Conservation (phyloP, 1,140 invertebrate genomes). For the Dreissena polymorpha region DNA sequence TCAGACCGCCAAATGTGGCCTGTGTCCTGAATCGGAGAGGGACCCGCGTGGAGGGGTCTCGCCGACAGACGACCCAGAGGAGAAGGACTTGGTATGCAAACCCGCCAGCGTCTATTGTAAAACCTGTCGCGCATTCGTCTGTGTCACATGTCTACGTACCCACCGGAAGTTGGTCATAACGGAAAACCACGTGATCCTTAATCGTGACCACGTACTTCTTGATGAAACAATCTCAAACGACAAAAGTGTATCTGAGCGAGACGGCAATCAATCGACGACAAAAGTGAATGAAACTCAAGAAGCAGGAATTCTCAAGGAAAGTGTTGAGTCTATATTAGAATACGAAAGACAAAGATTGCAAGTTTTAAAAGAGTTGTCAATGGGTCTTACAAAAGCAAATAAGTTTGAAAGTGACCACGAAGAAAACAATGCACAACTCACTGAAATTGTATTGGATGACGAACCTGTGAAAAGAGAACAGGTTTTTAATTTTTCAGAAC, state of each 20-base stretch:
- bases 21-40: neutral
- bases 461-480: neutral
- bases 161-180: slow-evolving; percentile 37
- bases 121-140: slow-evolving; percentile 39
- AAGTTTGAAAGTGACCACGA: neutral
- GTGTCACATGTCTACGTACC: slow-evolving; percentile 29
- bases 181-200: slow-evolving; percentile 42
- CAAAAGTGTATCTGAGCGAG: neutral
- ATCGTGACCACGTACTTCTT: slow-evolving; percentile 39
- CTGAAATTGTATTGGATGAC: neutral
- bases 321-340: neutral
- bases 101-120: slow-evolving; percentile 37
- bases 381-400: neutral
- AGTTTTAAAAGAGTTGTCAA: neutral
- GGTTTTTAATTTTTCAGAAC: slow-evolving; percentile 31
- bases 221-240: neutral
- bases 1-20: slow-evolving; percentile 39
- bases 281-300: slow-evolving; percentile 20
- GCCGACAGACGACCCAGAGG: neutral
- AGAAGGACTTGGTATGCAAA: too few species aligned
- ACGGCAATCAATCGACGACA: neutral
- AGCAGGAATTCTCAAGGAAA: slow-evolving; percentile 6
- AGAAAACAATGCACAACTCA: neutral
- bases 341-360: neutral
- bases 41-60: neutral